Evolutionary conservation across 2,888 invertebrate species (phyloP), one percentile per base, ranked within the genome.

Genomic region (Morpho helenor): DNA sequence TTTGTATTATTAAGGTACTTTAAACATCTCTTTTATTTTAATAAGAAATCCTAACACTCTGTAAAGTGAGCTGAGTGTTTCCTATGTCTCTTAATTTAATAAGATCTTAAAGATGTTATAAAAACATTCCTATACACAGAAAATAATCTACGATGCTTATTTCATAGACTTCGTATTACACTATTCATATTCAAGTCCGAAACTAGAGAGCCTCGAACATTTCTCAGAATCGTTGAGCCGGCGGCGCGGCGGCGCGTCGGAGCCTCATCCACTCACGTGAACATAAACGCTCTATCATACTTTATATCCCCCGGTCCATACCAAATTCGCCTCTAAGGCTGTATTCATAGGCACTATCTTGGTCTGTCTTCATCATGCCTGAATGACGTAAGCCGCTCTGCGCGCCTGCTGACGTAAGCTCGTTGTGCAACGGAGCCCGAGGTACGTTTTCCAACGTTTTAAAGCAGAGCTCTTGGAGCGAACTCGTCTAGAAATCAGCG

Each of bases 221-320:
- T 88, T 90, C 89, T 87, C 72, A 82, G 89, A 89, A 90, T 81
- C 84, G 87, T 87, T 83, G 87, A 88, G 87, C 84, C 84, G 87
- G 79, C 84, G 84, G 67, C 73, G 70, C 78, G 68, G 70, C 84
- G 86, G 78, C 85, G 85, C 82, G 85, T 75, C 84, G 85, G 85
- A 87, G 89, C 86, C 89, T 85, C 89, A 83, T 83, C 87, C 87
- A 89, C 88, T 89, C 89, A 85, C 84, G 84, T 87, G 87, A 86
- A 87, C 80, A 84, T 86, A 88, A 87, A 89, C 82, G 88, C 82
- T 87, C 82, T 89, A 87, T 87, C 85, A 84, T 83, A 80, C 81
- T 82, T 78, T 55, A 79, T 68, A 63, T 45, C 53, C 63, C 46
- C 53, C 63, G 61, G 68, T 67, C 68, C 75, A 66, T 55, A 66